These are phyloP conservation scores for Naso thynnoides DNA, from an alignment of 2,797 vertebrate species.

Conservation along the genomic window DNA sequence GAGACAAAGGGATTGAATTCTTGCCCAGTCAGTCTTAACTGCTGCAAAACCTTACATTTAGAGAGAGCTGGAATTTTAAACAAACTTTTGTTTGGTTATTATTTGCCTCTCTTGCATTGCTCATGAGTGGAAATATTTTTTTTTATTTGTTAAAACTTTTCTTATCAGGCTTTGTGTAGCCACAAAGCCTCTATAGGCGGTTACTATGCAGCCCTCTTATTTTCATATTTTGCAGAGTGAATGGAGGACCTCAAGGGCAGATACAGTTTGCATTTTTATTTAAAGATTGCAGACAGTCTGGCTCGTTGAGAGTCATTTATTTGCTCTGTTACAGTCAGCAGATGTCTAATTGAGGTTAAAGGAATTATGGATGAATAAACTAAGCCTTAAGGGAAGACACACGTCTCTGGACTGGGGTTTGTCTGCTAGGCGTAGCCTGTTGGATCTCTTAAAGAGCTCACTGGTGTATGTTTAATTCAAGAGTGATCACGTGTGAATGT, in stretches of 20 bases:
- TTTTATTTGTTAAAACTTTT: slow-evolving; percentile 27
- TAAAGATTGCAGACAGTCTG: slow-evolving; percentile 60
- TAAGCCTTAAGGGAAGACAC: slow-evolving; percentile 66
- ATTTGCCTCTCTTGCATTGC: slow-evolving; percentile 15
- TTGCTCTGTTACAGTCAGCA: slow-evolving; percentile 69
- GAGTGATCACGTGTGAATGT: slow-evolving; percentile 43
- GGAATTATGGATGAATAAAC: slow-evolving; percentile 81
- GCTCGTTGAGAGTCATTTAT: slow-evolving; percentile 70
- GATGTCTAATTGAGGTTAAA: slow-evolving; percentile 82
- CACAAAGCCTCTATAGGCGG: slow-evolving; percentile 17
- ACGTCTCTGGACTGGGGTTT: slow-evolving; percentile 62
- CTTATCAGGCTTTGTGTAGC: slow-evolving; percentile 33
- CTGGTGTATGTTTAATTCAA: slow-evolving; percentile 72
- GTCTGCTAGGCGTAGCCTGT: slow-evolving; percentile 54
- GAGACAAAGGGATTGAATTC: slow-evolving; percentile 41
- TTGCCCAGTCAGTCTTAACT: slow-evolving; percentile 19
- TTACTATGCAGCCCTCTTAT: slow-evolving; percentile 28
- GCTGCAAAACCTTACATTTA: slow-evolving; percentile 26
- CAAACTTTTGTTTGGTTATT: slow-evolving; percentile 35
- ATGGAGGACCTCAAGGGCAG: slow-evolving; percentile 55
- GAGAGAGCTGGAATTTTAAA: slow-evolving; percentile 21
- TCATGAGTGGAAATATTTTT: slow-evolving; percentile 44
- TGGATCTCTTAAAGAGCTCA: slow-evolving; percentile 49
- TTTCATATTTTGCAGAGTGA: slow-evolving; percentile 52
- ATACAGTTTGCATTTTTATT: slow-evolving; percentile 54